Base-by-base conservation (phyloP, 2,113 vertebrate genomes). In the Cariama cristata region DNA sequence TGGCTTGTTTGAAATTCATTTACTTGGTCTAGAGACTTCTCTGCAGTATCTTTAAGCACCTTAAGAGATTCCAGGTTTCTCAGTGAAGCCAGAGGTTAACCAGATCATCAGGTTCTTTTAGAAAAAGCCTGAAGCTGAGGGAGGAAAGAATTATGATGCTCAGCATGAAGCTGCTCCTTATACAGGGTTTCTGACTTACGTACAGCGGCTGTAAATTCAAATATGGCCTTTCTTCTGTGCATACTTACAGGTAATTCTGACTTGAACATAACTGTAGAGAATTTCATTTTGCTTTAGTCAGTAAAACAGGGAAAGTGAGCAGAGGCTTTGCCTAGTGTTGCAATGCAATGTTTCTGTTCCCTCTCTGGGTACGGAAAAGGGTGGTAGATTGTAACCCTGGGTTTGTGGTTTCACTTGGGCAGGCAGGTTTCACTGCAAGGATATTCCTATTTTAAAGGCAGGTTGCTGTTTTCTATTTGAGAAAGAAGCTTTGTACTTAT, bases 351-450 rank as follows among this genome's bases (percentile, higher is more conserved):
- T 49, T 91, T 71, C 55, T 77, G 53, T 93, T 90, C n/a, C 45
- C 1, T 58, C 53, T 79, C 50, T 4, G 3, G 38, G 21, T 21
- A 62, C 9, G 74, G 32, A 77, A 69, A 9, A 79, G 13, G 2
- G 5, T 73, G 49, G 26, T 47, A 64, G 15, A 35, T 47, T 0
- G 0, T 33, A 74, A 67, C 6, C 14, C 35, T 16, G 30, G 15
- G 23, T 62, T 63, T 62, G 16, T 38, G 28, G 21, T 80, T 94
- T 88, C 67, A 47, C 8, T 24, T 30, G 22, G 26, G 15, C n/a
- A 80, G 47, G 22, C 4, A 56, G 8, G 2, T 35, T 84, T 18
- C 16, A 52, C 12, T 40, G 21, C 35, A 55, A 86, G 14, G 15
- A 38, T 69, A 58, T 44, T 69, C 47, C 40, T 10, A 45, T 71